Base-by-base conservation (phyloP, 2,797 vertebrate genomes). In the Fratercula arctica region DNA sequence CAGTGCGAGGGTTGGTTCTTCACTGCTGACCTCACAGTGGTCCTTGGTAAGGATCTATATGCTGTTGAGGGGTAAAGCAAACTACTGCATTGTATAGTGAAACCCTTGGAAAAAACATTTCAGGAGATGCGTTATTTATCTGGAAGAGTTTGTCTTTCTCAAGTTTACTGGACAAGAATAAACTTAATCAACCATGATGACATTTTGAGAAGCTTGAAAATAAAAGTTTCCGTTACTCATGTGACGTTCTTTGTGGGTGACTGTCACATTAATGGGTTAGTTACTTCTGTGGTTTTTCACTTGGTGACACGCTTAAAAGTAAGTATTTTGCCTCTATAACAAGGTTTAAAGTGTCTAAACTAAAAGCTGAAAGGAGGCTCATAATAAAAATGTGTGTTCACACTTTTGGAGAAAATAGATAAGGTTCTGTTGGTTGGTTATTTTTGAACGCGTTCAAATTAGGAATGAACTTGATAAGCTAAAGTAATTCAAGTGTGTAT, bases 201-300 rank as follows among this genome's bases (percentile, higher is more conserved):
- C 56, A 11, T 91, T 89, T 85, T 89, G 74, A 87, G 81, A 72
- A 85, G 48, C 51, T 84, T 67, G 43, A 70, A 80, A 79, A 61
- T 41, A 73, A 46, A 96, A 87, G 56, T 96, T 96, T 93, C 68
- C 25, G 0, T 95, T 87, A 76, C 51, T 90, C 51, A 43, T 6
- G 6, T 83, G 57, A 59, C 24, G 48, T 75, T 93, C 79, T n/a
- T 70, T 35, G 81, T 93, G 86, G 54, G 73, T 91, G 70, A 77
- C 72, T 94, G 63, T 94, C 72, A 54, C 66, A 51, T 95, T 93
- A 67, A 89, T 33, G 26, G 16, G 19, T 89, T 90, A 25, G 56
- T 89, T 95, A 51, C 28, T 87, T 84, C 45, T 90, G 73, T 92
- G 95, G 45, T 74, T 96, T 95, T 93, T 93, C n/a, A 67, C 46